These are phyloP conservation scores for Periophthalmodon schlosseri DNA, from an alignment of 2,113 vertebrate genomes.

Conservation along the genomic window DNA sequence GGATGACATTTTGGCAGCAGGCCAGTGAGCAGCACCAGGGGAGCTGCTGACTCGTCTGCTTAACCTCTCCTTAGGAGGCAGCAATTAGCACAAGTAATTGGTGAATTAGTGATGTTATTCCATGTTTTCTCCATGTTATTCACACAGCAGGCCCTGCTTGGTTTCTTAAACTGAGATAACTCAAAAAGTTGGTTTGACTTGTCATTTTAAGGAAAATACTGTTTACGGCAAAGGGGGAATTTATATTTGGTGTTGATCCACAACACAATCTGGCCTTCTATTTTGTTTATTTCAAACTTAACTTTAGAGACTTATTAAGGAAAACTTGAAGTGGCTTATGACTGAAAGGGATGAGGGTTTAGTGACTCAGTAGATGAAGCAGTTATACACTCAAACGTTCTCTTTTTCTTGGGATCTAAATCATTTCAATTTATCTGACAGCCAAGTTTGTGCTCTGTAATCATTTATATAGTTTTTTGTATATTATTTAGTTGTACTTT, in stretches of 20 bases:
- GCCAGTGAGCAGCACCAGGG: conserved; percentile 73
- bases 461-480: neutral
- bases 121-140: conserved; percentile 28
- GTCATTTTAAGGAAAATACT: neutral
- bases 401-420: neutral
- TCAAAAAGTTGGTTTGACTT: neutral
- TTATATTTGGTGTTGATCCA: neutral
- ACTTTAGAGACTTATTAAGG: neutral
- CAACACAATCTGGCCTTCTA: neutral
- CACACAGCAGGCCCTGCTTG: neutral
- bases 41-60: conserved; percentile 81
- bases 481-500: neutral
- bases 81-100: conserved; percentile 81
- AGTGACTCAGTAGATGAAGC: neutral
- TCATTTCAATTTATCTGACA: neutral
- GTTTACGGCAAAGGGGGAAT: neutral
- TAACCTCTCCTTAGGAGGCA: conserved; percentile 87
- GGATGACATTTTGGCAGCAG: conserved; percentile 72
- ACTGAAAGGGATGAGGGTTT: neutral
- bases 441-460: neutral
- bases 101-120: conserved; percentile 64
- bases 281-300: neutral
- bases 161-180: neutral
- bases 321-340: too few species aligned
- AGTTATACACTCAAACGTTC: neutral